Evolutionary conservation across 2,797 vertebrate species (phyloP).

Genomic region (Pelochelys cantorii): DNA sequence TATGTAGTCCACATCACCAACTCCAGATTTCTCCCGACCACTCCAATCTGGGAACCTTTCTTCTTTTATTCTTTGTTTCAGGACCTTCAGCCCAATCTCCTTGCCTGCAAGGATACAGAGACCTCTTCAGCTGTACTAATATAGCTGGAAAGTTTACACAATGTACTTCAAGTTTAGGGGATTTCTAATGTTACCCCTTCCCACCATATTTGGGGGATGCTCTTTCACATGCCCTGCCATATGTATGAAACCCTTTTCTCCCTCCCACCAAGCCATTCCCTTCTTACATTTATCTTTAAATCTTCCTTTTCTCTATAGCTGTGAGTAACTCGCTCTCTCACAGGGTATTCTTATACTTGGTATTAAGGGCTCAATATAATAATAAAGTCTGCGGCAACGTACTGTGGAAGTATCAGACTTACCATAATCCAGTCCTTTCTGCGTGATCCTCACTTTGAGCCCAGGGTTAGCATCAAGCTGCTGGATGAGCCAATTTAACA

Average conservation of each 20-base stretch:
- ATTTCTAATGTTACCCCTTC: neutral
- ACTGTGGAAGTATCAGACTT: conserved; percentile 44
- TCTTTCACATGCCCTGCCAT: neutral
- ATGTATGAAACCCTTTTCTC: neutral
- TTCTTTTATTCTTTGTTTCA: conserved; percentile 74
- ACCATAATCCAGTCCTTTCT: conserved; percentile 79
- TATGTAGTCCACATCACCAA: conserved; percentile 77
- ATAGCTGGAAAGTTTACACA: neutral
- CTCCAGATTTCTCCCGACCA: conserved; percentile 70
- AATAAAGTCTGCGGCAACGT: neutral
- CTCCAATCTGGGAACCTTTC: conserved; percentile 67
- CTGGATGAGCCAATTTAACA: conserved; percentile 53
- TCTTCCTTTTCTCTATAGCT: neutral
- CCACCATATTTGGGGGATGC: neutral
- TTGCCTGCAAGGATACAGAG: conserved; percentile 69
- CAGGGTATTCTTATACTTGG: neutral
- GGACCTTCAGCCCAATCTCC: conserved; percentile 69
- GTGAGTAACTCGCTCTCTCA: neutral
- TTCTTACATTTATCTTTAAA: neutral
- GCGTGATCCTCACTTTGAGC: conserved; percentile 78
- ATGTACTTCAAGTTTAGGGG: neutral
- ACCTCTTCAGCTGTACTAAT: conserved; percentile 1
- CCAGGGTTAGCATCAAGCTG: conserved; percentile 55
- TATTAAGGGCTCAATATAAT: neutral
- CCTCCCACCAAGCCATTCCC: neutral